Base-by-base conservation (phyloP, 2,888 invertebrate genomes). In the Molorchus minor region DNA sequence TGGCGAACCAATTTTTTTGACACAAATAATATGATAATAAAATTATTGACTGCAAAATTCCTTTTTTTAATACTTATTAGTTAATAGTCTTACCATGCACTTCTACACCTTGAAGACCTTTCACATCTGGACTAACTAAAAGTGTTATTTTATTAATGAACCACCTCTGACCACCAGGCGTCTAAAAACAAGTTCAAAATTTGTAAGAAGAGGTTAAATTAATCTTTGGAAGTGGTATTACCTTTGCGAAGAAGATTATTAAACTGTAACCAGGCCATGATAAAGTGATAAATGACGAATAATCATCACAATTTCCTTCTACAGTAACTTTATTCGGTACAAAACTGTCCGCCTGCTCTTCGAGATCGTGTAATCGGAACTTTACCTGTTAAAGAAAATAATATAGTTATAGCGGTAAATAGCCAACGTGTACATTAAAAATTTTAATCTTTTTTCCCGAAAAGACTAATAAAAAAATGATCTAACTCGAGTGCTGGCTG, bases 121-220 rank as follows among this genome's bases (percentile, higher is more conserved):
- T 73, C 46, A 77, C 58, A 62, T 78, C 79, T 0, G 79, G 76
- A 77, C 91, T 92, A 79, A 92, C 93, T 2, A 85, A 85, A 56
- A 95, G 80, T 70, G 89, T 88, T 63, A 95, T 85, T 70, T 86
- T 87, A 68, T 89, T 89, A 1, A 93, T 89, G 77, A 92, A 94
- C 95, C 95, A 96, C 68, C 92, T 85, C 74, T 94, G 94, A 3
- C 93, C 93, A 2, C 94, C 93, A 19, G 92, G 92, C 1, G 93
- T 93, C 93, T 93, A 78, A 25, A 83, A 82, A 49, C n/a, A n/a
- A n/a, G n/a, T n/a, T n/a, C n/a, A n/a, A n/a, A n/a, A n/a, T n/a
- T n/a, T n/a, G n/a, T n/a, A n/a, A n/a, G n/a, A n/a, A n/a, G n/a
- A n/a, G n/a, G n/a, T n/a, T n/a, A n/a, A n/a, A n/a, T n/a, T n/a